Conservation (phyloP, 1,140 invertebrate genomes). For the Papilio machaon region DNA sequence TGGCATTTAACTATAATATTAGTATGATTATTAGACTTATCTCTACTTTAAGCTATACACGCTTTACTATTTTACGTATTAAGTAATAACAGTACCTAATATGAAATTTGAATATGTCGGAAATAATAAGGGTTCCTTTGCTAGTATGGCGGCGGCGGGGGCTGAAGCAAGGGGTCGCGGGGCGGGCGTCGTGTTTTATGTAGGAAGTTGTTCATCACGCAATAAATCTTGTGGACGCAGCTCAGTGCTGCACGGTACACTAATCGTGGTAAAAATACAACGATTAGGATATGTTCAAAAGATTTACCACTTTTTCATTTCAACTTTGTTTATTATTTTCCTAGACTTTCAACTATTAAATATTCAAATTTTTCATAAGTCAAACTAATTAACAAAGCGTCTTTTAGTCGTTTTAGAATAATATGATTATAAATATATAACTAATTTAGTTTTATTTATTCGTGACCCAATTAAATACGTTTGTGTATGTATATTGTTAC, state of each 20-base stretch:
- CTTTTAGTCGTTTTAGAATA: no score
- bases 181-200: constrained; percentile 61
- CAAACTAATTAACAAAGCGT: no score
- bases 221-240: constrained; percentile 66
- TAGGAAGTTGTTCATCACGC: constrained; percentile 66
- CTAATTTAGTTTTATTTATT: no score
- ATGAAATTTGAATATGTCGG: constrained; percentile 45
- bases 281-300: constrained; percentile 1
- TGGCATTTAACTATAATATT: no score
- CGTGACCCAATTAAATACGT: neutral
- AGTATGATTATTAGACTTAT: no score
- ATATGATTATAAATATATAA: no score
- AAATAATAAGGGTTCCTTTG: constrained; percentile 47
- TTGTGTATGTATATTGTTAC: neutral
- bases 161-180: neutral
- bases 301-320: neutral
- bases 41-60: no score
- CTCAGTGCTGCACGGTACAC: constrained; percentile 42
- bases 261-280: constrained; percentile 13
- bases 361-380: constrained; percentile 14
- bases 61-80: no score
- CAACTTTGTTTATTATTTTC: no score
- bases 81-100: constrained; percentile 5
- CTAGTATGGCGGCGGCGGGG: neutral
- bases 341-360: no score